Evolutionary conservation across 2,113 vertebrate genomes (phyloP).

Genomic region (Fulmarus glacialis): DNA sequence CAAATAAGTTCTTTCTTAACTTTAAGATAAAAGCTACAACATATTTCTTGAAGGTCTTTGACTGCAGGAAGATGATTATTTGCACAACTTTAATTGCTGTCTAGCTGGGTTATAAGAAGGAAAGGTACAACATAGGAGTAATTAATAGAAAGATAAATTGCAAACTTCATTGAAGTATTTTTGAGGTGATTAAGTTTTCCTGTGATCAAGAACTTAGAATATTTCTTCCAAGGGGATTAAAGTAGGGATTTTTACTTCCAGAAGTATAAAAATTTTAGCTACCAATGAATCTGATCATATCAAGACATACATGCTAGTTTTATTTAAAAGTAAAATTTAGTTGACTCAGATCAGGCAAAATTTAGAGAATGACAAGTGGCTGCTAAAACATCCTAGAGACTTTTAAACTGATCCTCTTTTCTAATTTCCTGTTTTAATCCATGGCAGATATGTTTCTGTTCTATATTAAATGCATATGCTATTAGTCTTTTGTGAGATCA

Average conservation of each 20-base stretch:
- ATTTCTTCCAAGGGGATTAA: not conserved
- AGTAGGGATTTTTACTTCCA: not conserved
- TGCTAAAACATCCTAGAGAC: not conserved
- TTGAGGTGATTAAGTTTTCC: slow-evolving; percentile 46
- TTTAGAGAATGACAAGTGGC: not conserved
- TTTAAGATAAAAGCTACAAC: slow-evolving; percentile 54
- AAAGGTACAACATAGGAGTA: slow-evolving; percentile 52
- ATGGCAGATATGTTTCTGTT: not conserved
- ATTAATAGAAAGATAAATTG: slow-evolving; percentile 69
- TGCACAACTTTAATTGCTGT: slow-evolving; percentile 69
- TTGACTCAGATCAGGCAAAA: not conserved
- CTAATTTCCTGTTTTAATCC: not conserved
- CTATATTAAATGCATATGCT: not conserved
- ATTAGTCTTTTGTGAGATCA: not conserved
- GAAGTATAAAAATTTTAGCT: not conserved
- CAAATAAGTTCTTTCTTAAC: slow-evolving; percentile 53
- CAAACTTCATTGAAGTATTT: slow-evolving; percentile 63
- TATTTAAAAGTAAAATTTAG: not conserved
- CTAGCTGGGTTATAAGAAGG: slow-evolving; percentile 36
- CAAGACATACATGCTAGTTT: not conserved
- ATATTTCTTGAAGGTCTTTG: slow-evolving; percentile 55
- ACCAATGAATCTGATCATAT: not conserved
- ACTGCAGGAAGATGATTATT: slow-evolving; percentile 51
- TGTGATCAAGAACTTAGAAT: slow-evolving; percentile 37
- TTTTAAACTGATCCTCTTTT: not conserved